Percentiles rank a stretch among this genome's conserved stretches.
These are phyloP conservation scores for Octodonta nipae DNA, from an alignment of 2,888 invertebrate species.

Conservation along the genomic window DNA sequence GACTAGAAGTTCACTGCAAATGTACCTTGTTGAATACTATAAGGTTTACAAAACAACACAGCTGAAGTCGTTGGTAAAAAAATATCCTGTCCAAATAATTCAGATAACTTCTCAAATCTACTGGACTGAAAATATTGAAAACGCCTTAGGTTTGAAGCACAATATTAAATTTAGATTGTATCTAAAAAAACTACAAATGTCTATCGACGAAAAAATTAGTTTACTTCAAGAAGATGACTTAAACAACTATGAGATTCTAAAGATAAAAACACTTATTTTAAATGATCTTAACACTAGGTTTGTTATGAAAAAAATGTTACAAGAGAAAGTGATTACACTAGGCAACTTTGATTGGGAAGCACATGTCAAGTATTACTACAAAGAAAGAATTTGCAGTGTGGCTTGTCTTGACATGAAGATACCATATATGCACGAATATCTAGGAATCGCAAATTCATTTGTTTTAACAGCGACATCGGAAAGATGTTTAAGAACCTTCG, in stretches of 20 bases:
- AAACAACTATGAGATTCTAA: slow-evolving; percentile 17
- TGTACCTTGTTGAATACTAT: slow-evolving; percentile 15
- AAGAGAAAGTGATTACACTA: slow-evolving; percentile 48
- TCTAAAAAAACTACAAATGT: slow-evolving; percentile 12
- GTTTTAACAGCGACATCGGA: slow-evolving; percentile 58
- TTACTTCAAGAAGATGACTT: slow-evolving; percentile 16
- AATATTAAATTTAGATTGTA: slow-evolving; percentile 16
- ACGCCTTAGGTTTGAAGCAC: slow-evolving; percentile 19
- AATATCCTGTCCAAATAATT: slow-evolving; percentile 17
- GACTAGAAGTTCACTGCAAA: slow-evolving; percentile 44
- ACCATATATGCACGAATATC: slow-evolving; percentile 67
- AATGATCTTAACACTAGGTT: slow-evolving; percentile 47
- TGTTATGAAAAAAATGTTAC: slow-evolving; percentile 50
- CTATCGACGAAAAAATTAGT: slow-evolving; percentile 19
- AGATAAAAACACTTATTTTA: slow-evolving; percentile 35
- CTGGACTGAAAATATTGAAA: slow-evolving; percentile 37
- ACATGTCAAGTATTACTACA: slow-evolving; percentile 60
- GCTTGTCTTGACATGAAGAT: slow-evolving; percentile 62
- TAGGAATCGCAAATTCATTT: slow-evolving; percentile 59
- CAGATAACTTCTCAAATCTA: slow-evolving; percentile 14
- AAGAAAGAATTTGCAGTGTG: slow-evolving; percentile 48
- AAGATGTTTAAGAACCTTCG: slow-evolving; percentile 64
- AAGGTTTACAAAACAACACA: slow-evolving; percentile 12
- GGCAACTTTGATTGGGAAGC: slow-evolving; percentile 60
- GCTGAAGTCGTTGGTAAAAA: slow-evolving; percentile 11